Evolutionary conservation across 2,888 invertebrate genomes (phyloP).

Genomic region (Hololepta plana): DNA sequence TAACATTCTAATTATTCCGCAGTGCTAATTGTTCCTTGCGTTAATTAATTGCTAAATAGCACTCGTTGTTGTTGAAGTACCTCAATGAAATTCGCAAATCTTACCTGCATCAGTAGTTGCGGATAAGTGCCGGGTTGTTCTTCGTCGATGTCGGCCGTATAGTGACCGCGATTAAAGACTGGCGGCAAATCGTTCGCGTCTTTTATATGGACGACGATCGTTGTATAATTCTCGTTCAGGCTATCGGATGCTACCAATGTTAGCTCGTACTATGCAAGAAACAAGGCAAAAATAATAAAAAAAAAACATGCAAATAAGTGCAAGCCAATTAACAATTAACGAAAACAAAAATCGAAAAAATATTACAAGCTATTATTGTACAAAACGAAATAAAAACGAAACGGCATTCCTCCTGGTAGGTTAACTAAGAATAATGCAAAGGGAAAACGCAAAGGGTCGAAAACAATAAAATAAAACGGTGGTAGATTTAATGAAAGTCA

Average conservation of each 20-base stretch:
- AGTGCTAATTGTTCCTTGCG: too few species aligned
- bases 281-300: conserved; percentile 19
- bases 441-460: conserved; percentile 1
- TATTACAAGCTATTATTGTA: conserved; percentile 8
- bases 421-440: too few species aligned
- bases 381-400: conserved; percentile 9
- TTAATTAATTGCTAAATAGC: too few species aligned
- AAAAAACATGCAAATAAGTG: conserved; percentile 6
- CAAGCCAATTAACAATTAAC: conserved; percentile 8
- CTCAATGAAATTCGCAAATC: conserved; percentile 1
- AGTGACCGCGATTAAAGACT: conserved; percentile 50
- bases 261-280: conserved; percentile 64
- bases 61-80: too few species aligned
- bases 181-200: conserved; percentile 87
- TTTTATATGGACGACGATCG: conserved; percentile 61
- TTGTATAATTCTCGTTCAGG: conserved; percentile 74
- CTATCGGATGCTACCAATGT: conserved; percentile 81
- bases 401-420: too few species aligned
- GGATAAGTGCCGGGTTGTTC: conserved; percentile 57
- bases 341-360: conserved; percentile 11
- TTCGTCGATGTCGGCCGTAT: conserved; percentile 56
- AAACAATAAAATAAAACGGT: conserved; percentile 4
- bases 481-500: conserved; percentile 5
- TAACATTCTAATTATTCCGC: too few species aligned
- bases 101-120: conserved; percentile 50